Percentiles rank a stretch among this genome's conserved stretches.
Evolutionary conservation across 2,888 invertebrate species (phyloP).

Genomic region (Agonum fuliginosum): DNA sequence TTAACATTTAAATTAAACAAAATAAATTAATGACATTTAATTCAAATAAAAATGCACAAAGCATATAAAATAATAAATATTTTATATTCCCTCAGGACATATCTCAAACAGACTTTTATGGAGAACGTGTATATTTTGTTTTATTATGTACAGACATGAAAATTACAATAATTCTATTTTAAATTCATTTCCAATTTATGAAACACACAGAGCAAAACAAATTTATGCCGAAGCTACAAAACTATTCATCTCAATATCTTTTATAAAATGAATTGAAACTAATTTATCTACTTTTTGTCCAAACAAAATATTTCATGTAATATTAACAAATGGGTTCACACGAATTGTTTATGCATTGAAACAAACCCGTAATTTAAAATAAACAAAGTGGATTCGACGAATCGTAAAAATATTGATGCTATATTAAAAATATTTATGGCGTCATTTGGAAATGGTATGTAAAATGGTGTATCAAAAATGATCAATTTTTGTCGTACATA

Average conservation of each 20-base stretch:
- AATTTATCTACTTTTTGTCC: no score
- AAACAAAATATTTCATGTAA: not conserved
- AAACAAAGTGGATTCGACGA: not conserved
- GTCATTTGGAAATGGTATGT: not conserved
- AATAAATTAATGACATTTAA: not conserved
- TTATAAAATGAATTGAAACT: no score
- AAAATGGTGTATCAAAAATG: not conserved
- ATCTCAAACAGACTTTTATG: not conserved
- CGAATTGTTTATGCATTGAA: not conserved
- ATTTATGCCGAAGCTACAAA: not conserved
- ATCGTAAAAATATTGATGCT: not conserved
- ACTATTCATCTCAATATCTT: no score
- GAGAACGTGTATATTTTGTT: not conserved
- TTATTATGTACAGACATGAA: no score
- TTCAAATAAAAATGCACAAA: not conserved
- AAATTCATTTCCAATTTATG: no score
- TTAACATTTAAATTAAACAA: not conserved
- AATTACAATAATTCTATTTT: no score
- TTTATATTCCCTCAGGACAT: not conserved
- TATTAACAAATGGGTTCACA: not conserved
- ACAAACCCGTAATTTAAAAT: not conserved
- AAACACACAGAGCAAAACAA: not conserved
- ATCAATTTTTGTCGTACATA: not conserved
- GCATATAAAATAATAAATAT: not conserved
- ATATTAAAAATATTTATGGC: not conserved